Evolutionary conservation across 1,140 invertebrate species (phyloP), one percentile per base, ranked within the genome.

Genomic region (Lordiphosa stackelbergi): DNA sequence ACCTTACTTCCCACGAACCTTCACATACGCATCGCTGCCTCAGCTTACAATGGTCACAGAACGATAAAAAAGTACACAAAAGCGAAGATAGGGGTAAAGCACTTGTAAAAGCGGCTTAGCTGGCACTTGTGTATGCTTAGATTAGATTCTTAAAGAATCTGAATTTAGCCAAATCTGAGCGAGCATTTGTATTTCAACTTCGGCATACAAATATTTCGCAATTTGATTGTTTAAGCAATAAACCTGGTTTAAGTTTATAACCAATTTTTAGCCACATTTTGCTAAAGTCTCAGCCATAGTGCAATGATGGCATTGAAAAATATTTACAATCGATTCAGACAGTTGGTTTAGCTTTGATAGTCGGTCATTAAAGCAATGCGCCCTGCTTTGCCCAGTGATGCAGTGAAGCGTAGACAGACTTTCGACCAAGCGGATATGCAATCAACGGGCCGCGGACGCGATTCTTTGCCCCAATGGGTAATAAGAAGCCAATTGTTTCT

Each of bases 231-330:
- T 4, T 19, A 19, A 3, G 19, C 19, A 19, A 19, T 19, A 19
- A 19, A 19, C 19, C 19, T 3, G 3, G 19, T 19, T 19, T 19
- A 19, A 19, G 19, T 19, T 19, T 3, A 19, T 19, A 19, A 0
- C 19, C 19, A 19, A 19, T 3, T 19, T 19, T 19, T 31, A 28
- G 6, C 24, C 24, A 28, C 24, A 28, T 28, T 36, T 36, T n/a
- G n/a, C 5, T 41, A 4, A 5, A 10, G 5, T 48, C 11, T 6
- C 2, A 7, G 13, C 63, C 46, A 66, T 31, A 4, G 54, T 66
- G 16, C 40, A 11, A 5, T 16, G 35, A 31, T 75, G 73, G 73
- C 73, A 75, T 75, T 75, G 73, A 75, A 75, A 75, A 75, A 75
- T 71, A 47, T 66, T 43, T 65, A 48, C 61, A 57, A 64, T 57